These are phyloP conservation scores for Zophobas morio DNA, from an alignment of 1,140 invertebrate genomes.

Conservation along the genomic window DNA sequence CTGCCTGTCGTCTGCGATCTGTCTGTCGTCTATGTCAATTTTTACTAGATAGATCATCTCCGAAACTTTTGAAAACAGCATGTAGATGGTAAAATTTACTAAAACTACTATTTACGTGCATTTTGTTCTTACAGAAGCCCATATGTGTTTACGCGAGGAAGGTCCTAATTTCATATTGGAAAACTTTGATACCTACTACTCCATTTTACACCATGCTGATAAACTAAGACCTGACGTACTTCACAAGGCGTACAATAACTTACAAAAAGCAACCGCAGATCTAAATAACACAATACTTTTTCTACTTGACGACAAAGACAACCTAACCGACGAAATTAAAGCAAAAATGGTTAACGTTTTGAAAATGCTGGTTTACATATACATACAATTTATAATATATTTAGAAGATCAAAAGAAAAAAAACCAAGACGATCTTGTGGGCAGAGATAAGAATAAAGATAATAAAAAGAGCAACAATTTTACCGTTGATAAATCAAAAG, in stretches of 20 bases:
- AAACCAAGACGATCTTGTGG: slow-evolving; percentile 49
- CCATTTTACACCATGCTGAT: slow-evolving; percentile 68
- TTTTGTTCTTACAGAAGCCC: slow-evolving; percentile 66
- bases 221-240: slow-evolving; percentile 65
- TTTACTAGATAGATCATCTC: slow-evolving; percentile 22
- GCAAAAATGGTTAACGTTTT: slow-evolving; percentile 60
- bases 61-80: slow-evolving; percentile 16
- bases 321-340: slow-evolving; percentile 57
- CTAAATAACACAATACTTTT: slow-evolving; percentile 57
- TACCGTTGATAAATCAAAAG: slow-evolving; percentile 55
- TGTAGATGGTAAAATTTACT: slow-evolving; percentile 18
- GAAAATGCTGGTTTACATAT: slow-evolving; percentile 63
- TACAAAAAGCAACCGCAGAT: slow-evolving; percentile 63
- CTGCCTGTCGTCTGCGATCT: no score
- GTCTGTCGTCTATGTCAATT: neutral
- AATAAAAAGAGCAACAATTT: slow-evolving; percentile 40
- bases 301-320: slow-evolving; percentile 60
- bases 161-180: slow-evolving; percentile 71
- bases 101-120: slow-evolving; percentile 8
- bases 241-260: slow-evolving; percentile 64
- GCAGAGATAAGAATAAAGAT: slow-evolving; percentile 49
- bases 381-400: slow-evolving; percentile 57
- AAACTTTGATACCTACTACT: slow-evolving; percentile 74
- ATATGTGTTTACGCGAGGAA: slow-evolving; percentile 63
- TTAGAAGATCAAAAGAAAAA: slow-evolving; percentile 57